These are phyloP conservation scores for Anthonomus grandis DNA, from an alignment of 1,140 invertebrate species.

Conservation along the genomic window DNA sequence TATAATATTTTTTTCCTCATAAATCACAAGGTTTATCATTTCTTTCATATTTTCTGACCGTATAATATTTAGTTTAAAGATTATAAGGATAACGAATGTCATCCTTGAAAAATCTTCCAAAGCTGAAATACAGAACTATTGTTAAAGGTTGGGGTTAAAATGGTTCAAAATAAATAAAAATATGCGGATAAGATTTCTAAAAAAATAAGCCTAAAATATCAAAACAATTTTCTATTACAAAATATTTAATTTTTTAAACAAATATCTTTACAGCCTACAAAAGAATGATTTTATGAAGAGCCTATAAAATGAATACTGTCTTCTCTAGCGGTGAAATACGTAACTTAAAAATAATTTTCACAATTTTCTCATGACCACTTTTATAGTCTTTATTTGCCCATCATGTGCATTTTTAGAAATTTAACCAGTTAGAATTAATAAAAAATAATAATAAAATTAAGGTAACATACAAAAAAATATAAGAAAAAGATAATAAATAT, in stretches of 20 bases:
- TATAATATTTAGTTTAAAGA: background rate
- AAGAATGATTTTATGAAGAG: background rate
- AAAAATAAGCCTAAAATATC: too few species aligned
- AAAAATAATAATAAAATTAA: too few species aligned
- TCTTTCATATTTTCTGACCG: background rate
- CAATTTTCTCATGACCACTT: too few species aligned
- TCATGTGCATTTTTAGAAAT: too few species aligned
- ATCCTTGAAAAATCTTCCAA: constrained; percentile 1
- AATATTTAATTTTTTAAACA: background rate
- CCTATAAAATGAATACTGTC: too few species aligned
- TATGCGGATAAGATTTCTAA: background rate
- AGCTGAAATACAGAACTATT: background rate
- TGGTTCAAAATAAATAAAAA: background rate
- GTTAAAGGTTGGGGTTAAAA: background rate
- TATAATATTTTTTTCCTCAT: background rate
- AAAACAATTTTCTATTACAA: too few species aligned
- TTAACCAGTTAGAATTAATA: too few species aligned
- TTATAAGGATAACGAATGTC: background rate
- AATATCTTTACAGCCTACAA: background rate
- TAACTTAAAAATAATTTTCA: too few species aligned
- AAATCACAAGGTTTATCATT: background rate
- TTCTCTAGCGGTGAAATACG: too few species aligned
- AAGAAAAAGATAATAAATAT: too few species aligned
- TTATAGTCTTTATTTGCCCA: too few species aligned
- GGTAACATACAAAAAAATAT: too few species aligned